Percentiles rank a stretch among this genome's conserved stretches.
These are phyloP conservation scores for Eulacestoma nigropectus DNA, from an alignment of 2,113 vertebrate species.

Conservation along the genomic window DNA sequence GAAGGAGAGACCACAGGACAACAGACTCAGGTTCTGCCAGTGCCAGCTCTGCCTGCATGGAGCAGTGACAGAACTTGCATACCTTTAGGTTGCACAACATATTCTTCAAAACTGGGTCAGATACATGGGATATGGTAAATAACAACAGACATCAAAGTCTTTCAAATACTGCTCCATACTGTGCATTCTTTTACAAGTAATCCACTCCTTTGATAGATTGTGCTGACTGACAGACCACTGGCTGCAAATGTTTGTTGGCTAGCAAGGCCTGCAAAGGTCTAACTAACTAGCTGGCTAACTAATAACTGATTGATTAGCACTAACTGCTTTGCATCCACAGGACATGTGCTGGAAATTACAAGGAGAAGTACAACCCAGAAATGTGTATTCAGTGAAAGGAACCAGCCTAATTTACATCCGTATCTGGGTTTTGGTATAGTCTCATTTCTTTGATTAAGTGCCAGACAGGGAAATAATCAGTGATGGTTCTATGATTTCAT, in stretches of 20 bases:
- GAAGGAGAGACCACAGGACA: not conserved
- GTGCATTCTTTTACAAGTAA: not conserved
- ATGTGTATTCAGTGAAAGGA: not conserved
- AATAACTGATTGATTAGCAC: not conserved
- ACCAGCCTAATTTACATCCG: not conserved
- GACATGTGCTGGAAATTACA: not conserved
- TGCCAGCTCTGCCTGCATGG: not conserved
- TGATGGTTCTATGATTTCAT: not conserved
- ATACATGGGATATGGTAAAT: not conserved
- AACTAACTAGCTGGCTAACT: not conserved
- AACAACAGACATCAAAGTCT: not conserved
- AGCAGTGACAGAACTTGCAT: rapidly evolving
- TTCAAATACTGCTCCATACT: not conserved
- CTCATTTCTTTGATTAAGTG: not conserved
- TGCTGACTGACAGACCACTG: not conserved
- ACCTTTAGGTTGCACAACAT: not conserved
- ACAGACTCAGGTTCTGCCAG: not conserved
- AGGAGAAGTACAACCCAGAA: not conserved
- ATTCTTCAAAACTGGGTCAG: not conserved
- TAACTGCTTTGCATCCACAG: not conserved
- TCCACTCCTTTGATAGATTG: not conserved
- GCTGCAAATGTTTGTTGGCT: not conserved
- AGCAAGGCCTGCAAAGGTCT: not conserved
- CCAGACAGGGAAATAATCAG: not conserved
- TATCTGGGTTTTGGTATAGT: not conserved